Percentiles rank a stretch among this genome's conserved stretches.
These are phyloP conservation scores for Meta bourneti DNA, from an alignment of 2,888 invertebrate genomes.

Conservation along the genomic window DNA sequence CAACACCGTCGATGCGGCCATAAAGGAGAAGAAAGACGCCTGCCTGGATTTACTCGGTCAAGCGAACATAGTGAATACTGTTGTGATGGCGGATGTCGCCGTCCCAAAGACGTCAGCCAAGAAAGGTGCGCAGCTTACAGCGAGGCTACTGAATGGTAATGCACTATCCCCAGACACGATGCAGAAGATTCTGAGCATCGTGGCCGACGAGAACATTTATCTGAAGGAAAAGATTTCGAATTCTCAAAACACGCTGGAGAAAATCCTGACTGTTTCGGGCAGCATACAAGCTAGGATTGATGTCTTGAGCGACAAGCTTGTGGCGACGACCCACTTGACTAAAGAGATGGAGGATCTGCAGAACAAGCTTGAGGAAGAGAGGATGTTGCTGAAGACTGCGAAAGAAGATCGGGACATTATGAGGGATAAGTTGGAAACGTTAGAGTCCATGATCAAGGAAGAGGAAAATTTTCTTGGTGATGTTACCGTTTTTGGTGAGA, in stretches of 20 bases:
- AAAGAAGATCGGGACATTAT: conserved; percentile 34
- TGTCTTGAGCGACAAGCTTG: conserved; percentile 7
- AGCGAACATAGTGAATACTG: neutral
- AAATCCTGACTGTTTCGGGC: conserved; percentile 18
- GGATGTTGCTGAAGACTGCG: conserved; percentile 1
- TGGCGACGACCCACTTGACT: neutral
- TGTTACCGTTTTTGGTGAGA: neutral
- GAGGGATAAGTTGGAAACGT: conserved; percentile 12
- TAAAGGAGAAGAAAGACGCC: conserved; percentile 27
- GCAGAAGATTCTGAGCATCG: neutral
- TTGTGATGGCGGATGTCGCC: neutral
- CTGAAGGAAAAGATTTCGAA: neutral
- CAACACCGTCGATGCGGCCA: conserved; percentile 18
- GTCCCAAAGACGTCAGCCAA: neutral
- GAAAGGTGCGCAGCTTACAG: neutral
- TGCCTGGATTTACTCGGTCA: conserved; percentile 24
- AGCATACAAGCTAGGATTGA: conserved; percentile 8
- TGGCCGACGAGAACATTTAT: conserved; percentile 31
- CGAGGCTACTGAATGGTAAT: neutral
- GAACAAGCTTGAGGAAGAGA: conserved; percentile 21
- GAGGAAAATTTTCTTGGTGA: conserved; percentile 31
- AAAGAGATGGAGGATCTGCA: conserved; percentile 15
- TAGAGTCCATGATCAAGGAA: conserved; percentile 27
- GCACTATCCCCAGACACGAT: neutral
- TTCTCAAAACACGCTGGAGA: conserved; percentile 36